phyloP scores from a whole-genome alignment of 2,113 vertebrate genomes.

The Solea senegalensis region DNA sequence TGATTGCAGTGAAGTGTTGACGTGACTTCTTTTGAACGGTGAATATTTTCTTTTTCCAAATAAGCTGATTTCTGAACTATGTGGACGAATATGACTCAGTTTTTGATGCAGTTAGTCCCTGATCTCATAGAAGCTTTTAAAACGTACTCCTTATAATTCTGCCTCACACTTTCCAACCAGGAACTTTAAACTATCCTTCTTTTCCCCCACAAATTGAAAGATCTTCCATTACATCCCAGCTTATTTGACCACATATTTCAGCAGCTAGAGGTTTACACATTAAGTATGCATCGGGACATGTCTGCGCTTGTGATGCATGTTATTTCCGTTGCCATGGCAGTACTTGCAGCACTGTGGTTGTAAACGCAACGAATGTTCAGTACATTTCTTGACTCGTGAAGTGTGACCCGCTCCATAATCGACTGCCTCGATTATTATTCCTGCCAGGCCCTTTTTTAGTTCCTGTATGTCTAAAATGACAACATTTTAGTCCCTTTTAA shows the following conservation, averaged over 20 bases:
- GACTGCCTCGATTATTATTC: not conserved
- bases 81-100: too few species aligned
- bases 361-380: not conserved
- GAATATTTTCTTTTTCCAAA: too few species aligned
- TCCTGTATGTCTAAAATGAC: not conserved
- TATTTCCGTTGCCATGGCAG: constrained; percentile 15
- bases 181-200: not conserved
- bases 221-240: not conserved
- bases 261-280: not conserved
- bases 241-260: constrained; percentile 9
- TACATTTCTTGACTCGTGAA: not conserved
- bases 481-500: not conserved
- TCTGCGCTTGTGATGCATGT: not conserved
- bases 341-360: not conserved
- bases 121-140: too few species aligned
- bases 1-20: not conserved
- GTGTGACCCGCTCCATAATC: not conserved
- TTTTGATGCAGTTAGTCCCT: too few species aligned
- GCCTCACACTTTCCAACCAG: too few species aligned
- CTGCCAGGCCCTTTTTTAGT: not conserved
- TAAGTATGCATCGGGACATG: not conserved
- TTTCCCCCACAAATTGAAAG: too few species aligned
- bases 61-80: too few species aligned
- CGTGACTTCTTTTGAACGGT: too few species aligned
- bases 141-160: too few species aligned